These are phyloP conservation scores for Salvelinus alpinus DNA, from an alignment of 2,113 vertebrate genomes.

Conservation along the genomic window DNA sequence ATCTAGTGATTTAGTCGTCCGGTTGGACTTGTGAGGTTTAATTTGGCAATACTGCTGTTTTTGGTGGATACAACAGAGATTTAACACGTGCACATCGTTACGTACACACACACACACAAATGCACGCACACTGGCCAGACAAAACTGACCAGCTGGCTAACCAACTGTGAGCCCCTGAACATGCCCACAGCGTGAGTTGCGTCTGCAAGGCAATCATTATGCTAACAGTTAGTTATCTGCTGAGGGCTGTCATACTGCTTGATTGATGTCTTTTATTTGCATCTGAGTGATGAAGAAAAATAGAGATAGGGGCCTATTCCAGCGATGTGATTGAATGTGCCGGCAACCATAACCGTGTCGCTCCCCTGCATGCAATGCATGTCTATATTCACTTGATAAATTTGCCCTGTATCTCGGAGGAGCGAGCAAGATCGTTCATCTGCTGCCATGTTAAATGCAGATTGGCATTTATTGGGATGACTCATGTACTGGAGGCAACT, in stretches of 20 bases:
- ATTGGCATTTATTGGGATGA: too few species aligned
- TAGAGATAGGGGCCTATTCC: slow-evolving; percentile 42
- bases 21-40: too few species aligned
- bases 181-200: neutral
- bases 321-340: slow-evolving; percentile 44
- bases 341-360: slow-evolving; percentile 38
- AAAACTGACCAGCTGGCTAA: slow-evolving; percentile 11
- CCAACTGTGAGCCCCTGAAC: neutral
- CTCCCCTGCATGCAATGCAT: slow-evolving; percentile 45
- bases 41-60: neutral
- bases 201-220: slow-evolving; percentile 36
- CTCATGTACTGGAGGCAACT: too few species aligned
- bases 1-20: neutral
- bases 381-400: slow-evolving; percentile 62
- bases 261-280: slow-evolving; percentile 65
- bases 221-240: slow-evolving; percentile 40
- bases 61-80: neutral
- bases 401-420: slow-evolving; percentile 32
- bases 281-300: slow-evolving; percentile 60
- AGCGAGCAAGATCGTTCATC: slow-evolving; percentile 54
- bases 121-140: neutral
- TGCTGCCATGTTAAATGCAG: slow-evolving; percentile 32
- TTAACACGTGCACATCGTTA: neutral
- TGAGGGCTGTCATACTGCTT: slow-evolving; percentile 29
- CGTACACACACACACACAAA: neutral